Conservation (phyloP, 2,113 vertebrate genomes). For the Rhadina sibilatrix region DNA sequence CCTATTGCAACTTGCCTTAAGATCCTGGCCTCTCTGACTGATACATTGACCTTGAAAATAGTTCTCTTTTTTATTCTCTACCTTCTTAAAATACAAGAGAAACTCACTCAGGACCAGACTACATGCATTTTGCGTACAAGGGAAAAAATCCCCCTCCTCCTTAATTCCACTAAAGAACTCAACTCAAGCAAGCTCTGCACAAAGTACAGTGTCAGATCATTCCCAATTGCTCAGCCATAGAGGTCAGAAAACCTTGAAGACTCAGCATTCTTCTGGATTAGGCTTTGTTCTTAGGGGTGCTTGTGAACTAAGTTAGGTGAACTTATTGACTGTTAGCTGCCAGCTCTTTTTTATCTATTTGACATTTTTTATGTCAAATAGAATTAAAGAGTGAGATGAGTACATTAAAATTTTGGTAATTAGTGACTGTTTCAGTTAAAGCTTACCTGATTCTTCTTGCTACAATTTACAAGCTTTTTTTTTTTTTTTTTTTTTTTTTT, state of each 20-base stretch:
- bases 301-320: background rate
- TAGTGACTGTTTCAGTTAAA: background rate
- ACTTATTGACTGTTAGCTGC: background rate
- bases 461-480: fast-evolving
- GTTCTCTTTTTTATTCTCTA: background rate
- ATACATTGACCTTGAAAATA: background rate
- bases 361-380: background rate
- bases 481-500: too few species aligned
- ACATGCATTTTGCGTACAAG: fast-evolving
- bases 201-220: background rate
- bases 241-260: background rate
- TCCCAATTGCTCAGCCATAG: fast-evolving
- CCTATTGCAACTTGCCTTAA: background rate
- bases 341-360: background rate
- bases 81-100: background rate
- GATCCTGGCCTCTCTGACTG: background rate
- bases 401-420: background rate
- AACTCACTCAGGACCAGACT: background rate
- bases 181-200: background rate
- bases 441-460: background rate
- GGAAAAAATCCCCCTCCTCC: fast-evolving
- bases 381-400: background rate
- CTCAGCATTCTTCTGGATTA: background rate
- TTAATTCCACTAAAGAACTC: background rate
- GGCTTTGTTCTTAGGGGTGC: background rate